These are phyloP conservation scores for Erythrolamprus reginae DNA, from an alignment of 2,113 vertebrate species.

Conservation along the genomic window DNA sequence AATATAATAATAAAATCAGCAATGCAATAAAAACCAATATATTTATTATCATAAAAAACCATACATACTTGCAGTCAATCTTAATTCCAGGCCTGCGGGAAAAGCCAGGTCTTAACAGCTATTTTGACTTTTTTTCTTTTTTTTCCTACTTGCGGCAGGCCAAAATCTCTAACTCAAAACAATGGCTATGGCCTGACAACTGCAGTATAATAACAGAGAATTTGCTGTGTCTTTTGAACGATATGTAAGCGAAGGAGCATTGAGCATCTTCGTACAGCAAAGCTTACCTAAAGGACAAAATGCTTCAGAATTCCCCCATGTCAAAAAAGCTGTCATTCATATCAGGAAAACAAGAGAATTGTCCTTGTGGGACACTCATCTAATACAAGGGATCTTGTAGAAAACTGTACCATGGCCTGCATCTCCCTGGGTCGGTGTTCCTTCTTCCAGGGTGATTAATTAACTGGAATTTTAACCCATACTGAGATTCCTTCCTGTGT, in stretches of 20 bases:
- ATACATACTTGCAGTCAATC: too few relatives aligned
- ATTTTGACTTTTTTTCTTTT: too few relatives aligned
- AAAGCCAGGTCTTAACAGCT: too few relatives aligned
- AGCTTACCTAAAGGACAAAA: not conserved
- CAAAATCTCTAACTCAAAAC: too few relatives aligned
- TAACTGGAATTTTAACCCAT: not conserved
- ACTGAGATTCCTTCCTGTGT: not conserved
- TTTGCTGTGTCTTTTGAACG: constrained; percentile 65
- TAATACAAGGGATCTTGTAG: not conserved
- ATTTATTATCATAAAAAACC: too few relatives aligned
- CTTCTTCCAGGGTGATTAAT: not conserved
- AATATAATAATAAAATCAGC: too few relatives aligned
- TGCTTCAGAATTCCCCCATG: not conserved
- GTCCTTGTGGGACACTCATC: not conserved
- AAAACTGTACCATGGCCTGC: not conserved
- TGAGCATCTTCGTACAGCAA: not conserved
- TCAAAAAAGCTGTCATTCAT: not conserved
- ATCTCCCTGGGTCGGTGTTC: not conserved
- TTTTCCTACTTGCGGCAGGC: too few relatives aligned
- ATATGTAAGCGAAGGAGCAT: constrained; percentile 66
- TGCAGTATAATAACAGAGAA: constrained; percentile 67
- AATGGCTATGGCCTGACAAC: too few relatives aligned
- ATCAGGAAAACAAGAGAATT: not conserved
- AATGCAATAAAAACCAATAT: too few relatives aligned
- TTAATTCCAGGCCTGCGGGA: too few relatives aligned